These are phyloP conservation scores for Musca domestica DNA, from an alignment of 1,140 invertebrate species.

Conservation along the genomic window DNA sequence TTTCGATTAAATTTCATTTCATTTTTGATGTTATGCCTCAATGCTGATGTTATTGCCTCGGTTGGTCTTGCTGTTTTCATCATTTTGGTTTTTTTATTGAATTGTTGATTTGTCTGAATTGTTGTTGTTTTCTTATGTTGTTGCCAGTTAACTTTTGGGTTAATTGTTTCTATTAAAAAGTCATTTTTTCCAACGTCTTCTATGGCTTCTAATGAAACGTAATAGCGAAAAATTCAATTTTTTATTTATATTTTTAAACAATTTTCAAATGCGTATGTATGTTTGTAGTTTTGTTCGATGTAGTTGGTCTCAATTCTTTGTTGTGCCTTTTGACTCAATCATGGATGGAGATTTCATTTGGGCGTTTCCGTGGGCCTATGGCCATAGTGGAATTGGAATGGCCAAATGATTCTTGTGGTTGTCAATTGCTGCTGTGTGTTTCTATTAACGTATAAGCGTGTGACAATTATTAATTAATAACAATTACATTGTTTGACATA, in stretches of 20 bases:
- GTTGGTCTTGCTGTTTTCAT: background rate
- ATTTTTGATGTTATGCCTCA: too few relatives aligned
- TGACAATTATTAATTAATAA: constrained; percentile 19
- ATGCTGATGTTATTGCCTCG: too few relatives aligned
- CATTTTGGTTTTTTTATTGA: background rate
- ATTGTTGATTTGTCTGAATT: background rate
- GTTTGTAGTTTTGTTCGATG: too few relatives aligned
- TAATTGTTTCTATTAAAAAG: constrained; percentile 22
- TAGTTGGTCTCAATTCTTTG: too few relatives aligned
- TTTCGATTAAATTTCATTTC: too few relatives aligned
- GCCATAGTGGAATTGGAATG: too few relatives aligned
- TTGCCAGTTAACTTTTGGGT: constrained; percentile 15
- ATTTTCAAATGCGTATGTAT: background rate
- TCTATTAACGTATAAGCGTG: constrained; percentile 2
- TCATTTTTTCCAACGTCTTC: background rate
- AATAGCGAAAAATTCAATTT: constrained; percentile 1
- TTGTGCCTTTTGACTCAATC: too few relatives aligned
- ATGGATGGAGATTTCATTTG: too few relatives aligned
- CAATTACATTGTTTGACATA: constrained; percentile 12
- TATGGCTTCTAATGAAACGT: background rate
- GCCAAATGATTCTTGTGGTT: too few relatives aligned
- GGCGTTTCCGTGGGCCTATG: too few relatives aligned
- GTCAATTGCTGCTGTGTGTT: too few relatives aligned
- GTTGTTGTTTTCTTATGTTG: background rate
- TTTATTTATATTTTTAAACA: background rate